Conservation (phyloP, 2,113 vertebrate species). For the Antigone vipio region DNA sequence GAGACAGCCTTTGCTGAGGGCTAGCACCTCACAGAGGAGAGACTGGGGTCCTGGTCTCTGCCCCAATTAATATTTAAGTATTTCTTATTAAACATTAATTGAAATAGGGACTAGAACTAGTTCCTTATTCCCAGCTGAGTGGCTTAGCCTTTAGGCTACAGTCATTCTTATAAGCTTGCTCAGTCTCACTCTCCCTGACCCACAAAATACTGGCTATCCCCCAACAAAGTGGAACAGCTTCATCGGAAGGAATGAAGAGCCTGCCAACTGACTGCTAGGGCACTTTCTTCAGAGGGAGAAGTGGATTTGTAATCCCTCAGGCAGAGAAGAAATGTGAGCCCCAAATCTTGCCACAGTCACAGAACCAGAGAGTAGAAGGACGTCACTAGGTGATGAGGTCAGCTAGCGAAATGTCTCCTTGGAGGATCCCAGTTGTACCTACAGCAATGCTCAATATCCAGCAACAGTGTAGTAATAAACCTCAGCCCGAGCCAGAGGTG, state of each 20-base stretch:
- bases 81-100: constrained; percentile 9
- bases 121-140: background rate
- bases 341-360: background rate
- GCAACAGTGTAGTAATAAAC: background rate
- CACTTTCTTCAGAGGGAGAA: background rate
- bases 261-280: background rate
- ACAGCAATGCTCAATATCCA: background rate
- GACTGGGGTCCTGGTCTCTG: background rate
- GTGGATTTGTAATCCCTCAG: background rate
- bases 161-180: background rate
- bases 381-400: background rate
- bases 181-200: background rate
- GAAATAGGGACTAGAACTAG: background rate
- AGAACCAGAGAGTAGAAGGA: background rate
- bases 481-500: background rate
- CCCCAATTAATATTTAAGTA: constrained; percentile 9
- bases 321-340: background rate
- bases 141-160: background rate
- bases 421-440: background rate
- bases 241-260: background rate
- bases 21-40: background rate
- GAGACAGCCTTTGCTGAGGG: background rate
- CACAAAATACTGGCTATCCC: background rate
- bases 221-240: background rate
- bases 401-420: background rate